Percentiles rank a stretch among this genome's conserved stretches.
Evolutionary conservation across 2,113 vertebrate genomes (phyloP).

Genomic region (Plectropomus leopardus): DNA sequence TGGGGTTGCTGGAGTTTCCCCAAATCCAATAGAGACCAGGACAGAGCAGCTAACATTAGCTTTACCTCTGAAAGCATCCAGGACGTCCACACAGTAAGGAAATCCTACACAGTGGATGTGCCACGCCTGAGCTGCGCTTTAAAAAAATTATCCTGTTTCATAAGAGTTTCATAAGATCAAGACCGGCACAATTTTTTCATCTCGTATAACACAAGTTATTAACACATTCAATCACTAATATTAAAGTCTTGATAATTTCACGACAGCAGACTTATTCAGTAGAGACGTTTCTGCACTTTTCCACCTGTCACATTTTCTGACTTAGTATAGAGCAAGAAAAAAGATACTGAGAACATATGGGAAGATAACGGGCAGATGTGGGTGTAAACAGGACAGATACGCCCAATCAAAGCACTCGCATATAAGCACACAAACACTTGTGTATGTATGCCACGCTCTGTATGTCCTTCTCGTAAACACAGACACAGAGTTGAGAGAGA

Average conservation of each 20-base stretch:
- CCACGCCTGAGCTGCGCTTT: no score
- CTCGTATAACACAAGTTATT: background rate
- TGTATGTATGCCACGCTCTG: slow-evolving; percentile 8
- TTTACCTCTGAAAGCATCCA: no score
- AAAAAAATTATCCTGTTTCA: no score
- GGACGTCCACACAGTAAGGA: no score
- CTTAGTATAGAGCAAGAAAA: background rate
- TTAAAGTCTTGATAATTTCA: background rate
- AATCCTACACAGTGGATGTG: no score
- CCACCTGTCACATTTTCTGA: background rate
- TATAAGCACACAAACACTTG: slow-evolving; percentile 9
- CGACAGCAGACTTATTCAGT: background rate
- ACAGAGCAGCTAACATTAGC: no score
- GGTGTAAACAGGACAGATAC: slow-evolving; percentile 35
- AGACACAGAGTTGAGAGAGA: slow-evolving; percentile 24
- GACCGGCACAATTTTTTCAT: background rate
- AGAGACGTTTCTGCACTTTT: background rate
- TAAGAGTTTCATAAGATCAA: background rate
- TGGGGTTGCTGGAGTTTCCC: no score
- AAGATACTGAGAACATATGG: slow-evolving; percentile 7
- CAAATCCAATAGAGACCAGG: no score
- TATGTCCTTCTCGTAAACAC: slow-evolving; percentile 45
- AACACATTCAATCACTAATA: background rate
- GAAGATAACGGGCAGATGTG: slow-evolving; percentile 39
- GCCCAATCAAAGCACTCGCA: slow-evolving; percentile 26